Evolutionary conservation across 1,140 invertebrate species (phyloP), one percentile per base, ranked within the genome.

Genomic region (Portunus trituberculatus): DNA sequence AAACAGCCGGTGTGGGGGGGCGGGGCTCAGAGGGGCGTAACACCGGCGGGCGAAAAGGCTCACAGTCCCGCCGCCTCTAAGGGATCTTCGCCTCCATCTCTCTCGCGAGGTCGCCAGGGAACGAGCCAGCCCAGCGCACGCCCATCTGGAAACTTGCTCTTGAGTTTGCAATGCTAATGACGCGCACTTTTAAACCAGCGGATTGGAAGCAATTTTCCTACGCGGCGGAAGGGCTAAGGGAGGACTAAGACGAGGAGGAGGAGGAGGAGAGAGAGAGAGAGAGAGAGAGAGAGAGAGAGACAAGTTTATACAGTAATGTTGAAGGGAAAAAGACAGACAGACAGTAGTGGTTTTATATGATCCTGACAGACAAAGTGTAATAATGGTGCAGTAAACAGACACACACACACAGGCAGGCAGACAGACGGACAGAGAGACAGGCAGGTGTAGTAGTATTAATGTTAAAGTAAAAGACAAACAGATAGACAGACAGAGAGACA

Each of bases 91-190:
- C 39, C 92, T 45, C 16, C 67, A 28, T 48, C 46, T n/a, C 39
- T 29, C 91, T 86, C 16, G 32, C 86, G 28, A 10, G 86, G 25
- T 10, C 87, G 93, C 48, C 4, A 25, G 14, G 39, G 59, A 14
- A 59, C 52, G 52, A 12, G 52, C 16, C 0, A 59, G 52, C 52
- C 52, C 16, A 82, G 28, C 12, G 84, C 46, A 48, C 14, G 39
- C 87, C 87, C 87, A 29, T 45, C 93, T 89, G 93, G 93, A 91
- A 94, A 94, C 93, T 94, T 94, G 87, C 93, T 91, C 93, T 90
- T 39, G 86, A 91, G 93, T 94, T 94, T 94, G 93, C 93, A 89
- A 94, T 94, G 86, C 93, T 94, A 94, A 94, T 94, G 93, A 83
- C 88, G 59, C 86, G 88, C 87, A 90, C 93, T 94, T 94, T 94